These are phyloP conservation scores for Actinemys pallida DNA, from an alignment of 2,113 vertebrate genomes.

Conservation along the genomic window DNA sequence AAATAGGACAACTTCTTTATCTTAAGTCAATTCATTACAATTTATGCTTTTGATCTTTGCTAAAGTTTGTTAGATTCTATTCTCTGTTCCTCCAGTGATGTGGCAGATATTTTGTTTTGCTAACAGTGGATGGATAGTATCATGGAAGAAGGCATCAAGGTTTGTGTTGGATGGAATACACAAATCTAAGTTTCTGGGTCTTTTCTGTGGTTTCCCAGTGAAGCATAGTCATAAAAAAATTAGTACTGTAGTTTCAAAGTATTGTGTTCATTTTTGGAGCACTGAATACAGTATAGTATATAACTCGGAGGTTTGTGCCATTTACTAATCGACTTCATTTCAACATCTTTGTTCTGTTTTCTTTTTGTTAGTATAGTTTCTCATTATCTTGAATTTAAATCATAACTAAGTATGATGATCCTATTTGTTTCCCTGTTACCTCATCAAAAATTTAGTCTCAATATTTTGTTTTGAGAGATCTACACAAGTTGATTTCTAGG, in stretches of 20 bases:
- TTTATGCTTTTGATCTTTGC: neutral
- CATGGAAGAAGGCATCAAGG: slow-evolving; percentile 1
- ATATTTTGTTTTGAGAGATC: slow-evolving; percentile 40
- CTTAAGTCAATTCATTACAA: neutral
- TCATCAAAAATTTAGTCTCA: slow-evolving; percentile 38
- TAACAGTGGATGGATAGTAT: neutral
- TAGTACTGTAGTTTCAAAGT: neutral
- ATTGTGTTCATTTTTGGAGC: neutral
- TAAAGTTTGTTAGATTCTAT: neutral
- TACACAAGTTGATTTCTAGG: slow-evolving; percentile 53
- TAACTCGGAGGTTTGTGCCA: neutral
- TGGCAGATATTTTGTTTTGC: slow-evolving; percentile 4
- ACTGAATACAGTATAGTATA: neutral
- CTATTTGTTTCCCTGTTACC: slow-evolving; percentile 58
- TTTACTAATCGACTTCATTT: slow-evolving; percentile 17
- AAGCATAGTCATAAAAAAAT: slow-evolving; percentile 9
- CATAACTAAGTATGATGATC: slow-evolving; percentile 40
- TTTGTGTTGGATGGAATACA: slow-evolving; percentile 29
- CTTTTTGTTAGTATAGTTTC: slow-evolving; percentile 35
- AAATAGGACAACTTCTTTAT: slow-evolving; percentile 30
- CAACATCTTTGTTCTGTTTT: slow-evolving; percentile 20
- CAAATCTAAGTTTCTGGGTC: neutral
- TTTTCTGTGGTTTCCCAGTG: slow-evolving; percentile 32
- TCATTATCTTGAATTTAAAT: slow-evolving; percentile 53
- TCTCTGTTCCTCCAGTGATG: neutral